Conservation (phyloP, 2,888 invertebrate species). For the Zootermopsis nevadensis region DNA sequence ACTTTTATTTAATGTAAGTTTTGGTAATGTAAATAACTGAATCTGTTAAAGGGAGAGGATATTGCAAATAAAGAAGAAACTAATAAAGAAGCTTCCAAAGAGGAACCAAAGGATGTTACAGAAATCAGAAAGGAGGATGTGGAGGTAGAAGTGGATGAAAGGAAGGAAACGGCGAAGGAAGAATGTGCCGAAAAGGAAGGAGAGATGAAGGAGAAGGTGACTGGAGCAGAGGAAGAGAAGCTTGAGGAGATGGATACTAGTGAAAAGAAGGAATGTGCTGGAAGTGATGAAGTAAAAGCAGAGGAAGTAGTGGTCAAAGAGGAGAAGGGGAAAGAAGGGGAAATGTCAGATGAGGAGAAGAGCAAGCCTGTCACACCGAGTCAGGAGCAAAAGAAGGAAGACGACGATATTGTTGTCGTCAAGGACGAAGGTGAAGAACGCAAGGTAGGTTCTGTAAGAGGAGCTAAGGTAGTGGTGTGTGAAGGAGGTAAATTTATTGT, state of each 20-base stretch:
- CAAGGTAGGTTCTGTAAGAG: constrained; percentile 3
- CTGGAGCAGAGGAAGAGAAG: constrained; percentile 54
- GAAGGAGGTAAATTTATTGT: too few relatives aligned
- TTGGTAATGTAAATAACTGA: background rate
- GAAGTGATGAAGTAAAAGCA: constrained; percentile 33
- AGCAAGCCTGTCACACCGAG: constrained; percentile 50
- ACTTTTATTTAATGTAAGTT: too few relatives aligned
- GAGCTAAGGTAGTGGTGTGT: too few relatives aligned
- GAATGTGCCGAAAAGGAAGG: constrained; percentile 55
- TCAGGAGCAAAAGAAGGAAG: constrained; percentile 59
- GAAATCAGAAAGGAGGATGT: constrained; percentile 53
- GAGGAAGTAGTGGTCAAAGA: constrained; percentile 53
- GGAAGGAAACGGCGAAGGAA: constrained; percentile 56
- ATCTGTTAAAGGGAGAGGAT: constrained; percentile 56
- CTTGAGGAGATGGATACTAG: constrained; percentile 57
- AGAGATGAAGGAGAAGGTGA: constrained; percentile 51
- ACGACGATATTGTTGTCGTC: constrained; percentile 59
- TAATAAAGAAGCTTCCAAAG: constrained; percentile 49
- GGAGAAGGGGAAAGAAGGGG: constrained; percentile 56
- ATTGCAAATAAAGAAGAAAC: constrained; percentile 57
- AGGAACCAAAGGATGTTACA: constrained; percentile 50
- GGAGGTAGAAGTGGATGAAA: constrained; percentile 56
- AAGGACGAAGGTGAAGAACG: constrained; percentile 48
- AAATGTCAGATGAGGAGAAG: constrained; percentile 58
- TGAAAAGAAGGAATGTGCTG: constrained; percentile 56